These are phyloP conservation scores for Corythaeola cristata DNA, from an alignment of 2,113 vertebrate species.

Conservation along the genomic window DNA sequence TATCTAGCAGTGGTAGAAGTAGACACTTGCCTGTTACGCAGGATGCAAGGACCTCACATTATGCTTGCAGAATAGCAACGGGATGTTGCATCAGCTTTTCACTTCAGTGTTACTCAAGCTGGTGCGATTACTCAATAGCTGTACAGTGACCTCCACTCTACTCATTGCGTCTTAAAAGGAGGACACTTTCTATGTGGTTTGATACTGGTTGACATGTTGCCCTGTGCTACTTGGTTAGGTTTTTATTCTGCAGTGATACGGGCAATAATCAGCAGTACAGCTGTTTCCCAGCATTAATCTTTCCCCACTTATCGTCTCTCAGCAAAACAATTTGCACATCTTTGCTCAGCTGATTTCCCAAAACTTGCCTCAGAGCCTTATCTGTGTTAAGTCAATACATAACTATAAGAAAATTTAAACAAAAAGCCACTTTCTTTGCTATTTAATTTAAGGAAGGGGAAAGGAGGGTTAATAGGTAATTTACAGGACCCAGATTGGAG, in stretches of 20 bases:
- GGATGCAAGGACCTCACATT: neutral
- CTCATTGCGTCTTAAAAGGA: neutral
- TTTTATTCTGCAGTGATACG: neutral
- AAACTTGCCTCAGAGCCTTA: neutral
- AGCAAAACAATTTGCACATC: constrained; percentile 29
- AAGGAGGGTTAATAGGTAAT: neutral
- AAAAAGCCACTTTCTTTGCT: neutral
- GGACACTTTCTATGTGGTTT: neutral
- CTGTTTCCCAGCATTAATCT: neutral
- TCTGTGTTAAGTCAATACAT: neutral
- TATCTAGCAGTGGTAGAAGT: neutral
- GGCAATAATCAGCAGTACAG: neutral
- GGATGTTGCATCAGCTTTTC: neutral
- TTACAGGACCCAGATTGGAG: neutral
- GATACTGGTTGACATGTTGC: neutral
- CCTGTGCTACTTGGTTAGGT: neutral
- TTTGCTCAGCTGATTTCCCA: constrained; percentile 12
- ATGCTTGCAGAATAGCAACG: accelerated
- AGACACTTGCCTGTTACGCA: accelerated
- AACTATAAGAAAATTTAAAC: constrained; percentile 2
- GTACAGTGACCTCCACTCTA: neutral
- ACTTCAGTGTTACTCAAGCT: neutral
- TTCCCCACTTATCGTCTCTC: neutral
- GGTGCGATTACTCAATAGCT: neutral
- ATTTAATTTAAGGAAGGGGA: neutral